Evolutionary conservation across 1,140 invertebrate species (phyloP), one percentile per base, ranked within the genome.

Genomic region (Macrocentrus cingulum): DNA sequence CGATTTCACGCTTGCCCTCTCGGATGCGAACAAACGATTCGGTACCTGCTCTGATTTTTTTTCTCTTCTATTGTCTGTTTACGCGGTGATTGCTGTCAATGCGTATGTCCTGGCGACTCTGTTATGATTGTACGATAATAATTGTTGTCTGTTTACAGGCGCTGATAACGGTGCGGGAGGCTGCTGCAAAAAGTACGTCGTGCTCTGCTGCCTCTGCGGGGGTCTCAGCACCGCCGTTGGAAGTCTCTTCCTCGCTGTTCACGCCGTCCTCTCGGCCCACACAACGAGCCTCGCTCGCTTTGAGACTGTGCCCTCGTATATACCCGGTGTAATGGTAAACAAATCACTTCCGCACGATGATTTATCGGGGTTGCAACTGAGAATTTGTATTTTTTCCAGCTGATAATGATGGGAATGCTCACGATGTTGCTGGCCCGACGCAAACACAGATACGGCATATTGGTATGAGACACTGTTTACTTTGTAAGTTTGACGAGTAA

Each of bases 241-340:
- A 23, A 84, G 86, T 34, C 80, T 91, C 56, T 91, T 91, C 71
- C 76, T 91, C 39, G 84, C 86, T 29, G 87, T 91, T 36, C 90
- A 91, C 70, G 88, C 88, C 61, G 81, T 91, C 34, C 80, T 91
- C 4, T 83, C 89, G 57, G 87, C 88, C 16, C 89, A 91, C 71
- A 92, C 90, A 22, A 88, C 89, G 1, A 91, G 88, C 11, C 81
- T 91, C 59, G 87, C 88, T 23, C 89, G 90, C 67, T 91, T 91
- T 70, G 89, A 92, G 77, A 91, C 89, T n/a, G 87, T 91, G 41
- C 90, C 90, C 39, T 90, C 88, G 25, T 91, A 91, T 74, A 88
- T 91, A 59, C 89, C 90, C 29, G 89, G 89, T 52, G 84, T 87
- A 25, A 85, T 91, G 86, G 88, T 90, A 77, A 85, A 76, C 16